phyloP scores from a whole-genome alignment of 2,113 vertebrate species.

The Pao palembangensis region DNA sequence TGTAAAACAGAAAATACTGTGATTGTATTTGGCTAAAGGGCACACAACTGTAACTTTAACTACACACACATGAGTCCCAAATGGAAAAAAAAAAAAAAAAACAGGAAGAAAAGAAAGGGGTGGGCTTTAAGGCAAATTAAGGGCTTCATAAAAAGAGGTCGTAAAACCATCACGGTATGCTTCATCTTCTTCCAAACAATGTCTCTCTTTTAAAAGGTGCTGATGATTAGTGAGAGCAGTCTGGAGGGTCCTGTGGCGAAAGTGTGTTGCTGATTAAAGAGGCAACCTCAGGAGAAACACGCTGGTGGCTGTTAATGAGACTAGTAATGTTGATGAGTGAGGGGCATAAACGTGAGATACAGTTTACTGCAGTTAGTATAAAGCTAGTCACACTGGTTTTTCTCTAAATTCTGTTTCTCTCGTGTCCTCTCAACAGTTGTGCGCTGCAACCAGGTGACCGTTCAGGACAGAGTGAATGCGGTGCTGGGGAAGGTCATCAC shows the following conservation, averaged over 20 bases:
- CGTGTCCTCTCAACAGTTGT: slow-evolving; percentile 72
- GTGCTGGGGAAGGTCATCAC: slow-evolving; percentile 93
- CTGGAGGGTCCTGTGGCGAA: slow-evolving; percentile 54
- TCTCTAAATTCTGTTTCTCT: slow-evolving; percentile 11
- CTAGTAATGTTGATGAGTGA: slow-evolving; percentile 1
- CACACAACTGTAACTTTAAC: background rate
- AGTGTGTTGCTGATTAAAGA: slow-evolving; percentile 64
- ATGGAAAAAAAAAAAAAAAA: background rate
- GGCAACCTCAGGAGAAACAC: slow-evolving; percentile 15
- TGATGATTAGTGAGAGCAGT: slow-evolving; percentile 56
- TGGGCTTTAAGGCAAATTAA: slow-evolving; percentile 54
- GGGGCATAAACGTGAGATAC: background rate
- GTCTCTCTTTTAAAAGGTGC: slow-evolving; percentile 48
- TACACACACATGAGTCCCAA: background rate
- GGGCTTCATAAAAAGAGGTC: slow-evolving; percentile 42
- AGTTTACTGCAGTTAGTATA: background rate
- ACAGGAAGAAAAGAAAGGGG: slow-evolving; percentile 25
- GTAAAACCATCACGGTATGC: slow-evolving; percentile 45
- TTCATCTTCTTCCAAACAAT: slow-evolving; percentile 69
- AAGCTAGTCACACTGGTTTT: slow-evolving; percentile 4
- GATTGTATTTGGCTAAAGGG: too few species aligned
- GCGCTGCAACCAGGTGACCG: slow-evolving; percentile 83
- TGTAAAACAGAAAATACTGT: too few species aligned
- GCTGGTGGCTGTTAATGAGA: slow-evolving; percentile 17
- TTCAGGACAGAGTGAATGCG: slow-evolving; percentile 83